Base-by-base conservation (phyloP, 2,113 vertebrate species). In the Hirundichthys speculiger region DNA sequence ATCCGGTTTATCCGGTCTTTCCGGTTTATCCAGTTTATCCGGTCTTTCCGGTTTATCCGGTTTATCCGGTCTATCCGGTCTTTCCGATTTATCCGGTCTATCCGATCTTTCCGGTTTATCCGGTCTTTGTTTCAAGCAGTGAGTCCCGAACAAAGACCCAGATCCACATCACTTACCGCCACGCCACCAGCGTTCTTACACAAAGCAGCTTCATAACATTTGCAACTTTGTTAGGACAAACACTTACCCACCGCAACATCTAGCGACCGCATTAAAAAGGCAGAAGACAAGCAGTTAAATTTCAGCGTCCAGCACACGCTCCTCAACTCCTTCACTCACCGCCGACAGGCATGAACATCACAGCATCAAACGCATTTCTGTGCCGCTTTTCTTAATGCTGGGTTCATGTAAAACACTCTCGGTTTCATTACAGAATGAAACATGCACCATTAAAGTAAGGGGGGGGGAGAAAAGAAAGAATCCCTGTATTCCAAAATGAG, bases 191-290 rank as follows among this genome's bases (percentile, higher is more conserved):
- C 30, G 3, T 34, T n/a, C 6, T 9, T 9, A 3, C 30, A 2
- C 6, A 34, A 34, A 6, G 6, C 30, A 34, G 1, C 30, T 34
- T 10, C 7, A 34, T 9, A 34, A 34, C 30, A 34, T 34, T 34
- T 34, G 30, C 30, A 6, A 34, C 30, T 34, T 10, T 34, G 7
- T 7, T 10, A 34, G 30, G 30, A 34, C 27, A 2, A 27, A 55
- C 3, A 93, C 92, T 92, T 82, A 93, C 91, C 92, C 90, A 92
- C 2, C 53, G 76, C 3, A 73, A 40, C 86, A 80, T 76, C 91
- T 92, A 46, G 61, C 1, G 84, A 62, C 56, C 13, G 80, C 83
- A 40, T 75, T 47, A 71, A 46, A 56, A 21, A 61, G 39, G 11
- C 45, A 34, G 73, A 54, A 61, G 19, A 13, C 18, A 38, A 60